Conservation (phyloP, 2,113 vertebrate genomes). For the Hypocryptadius cinnamomeus region DNA sequence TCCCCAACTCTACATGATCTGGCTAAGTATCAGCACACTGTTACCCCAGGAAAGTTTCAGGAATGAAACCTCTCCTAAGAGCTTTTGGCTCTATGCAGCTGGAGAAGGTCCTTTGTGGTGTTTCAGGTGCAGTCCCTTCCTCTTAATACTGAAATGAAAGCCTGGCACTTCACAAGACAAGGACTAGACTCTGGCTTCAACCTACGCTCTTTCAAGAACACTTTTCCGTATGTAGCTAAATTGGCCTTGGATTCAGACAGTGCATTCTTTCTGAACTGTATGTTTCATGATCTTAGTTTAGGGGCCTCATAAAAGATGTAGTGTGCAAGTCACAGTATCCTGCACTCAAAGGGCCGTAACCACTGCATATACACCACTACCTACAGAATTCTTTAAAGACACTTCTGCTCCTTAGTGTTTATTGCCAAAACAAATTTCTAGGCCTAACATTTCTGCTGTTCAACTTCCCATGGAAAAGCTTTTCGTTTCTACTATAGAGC, state of each 20-base stretch:
- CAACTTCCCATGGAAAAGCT: conserved; percentile 39
- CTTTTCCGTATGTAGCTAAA: background rate
- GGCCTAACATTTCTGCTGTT: background rate
- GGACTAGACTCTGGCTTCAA: conserved; percentile 1
- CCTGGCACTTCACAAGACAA: background rate
- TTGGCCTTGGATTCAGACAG: background rate
- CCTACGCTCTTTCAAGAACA: conserved; percentile 17
- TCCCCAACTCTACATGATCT: background rate
- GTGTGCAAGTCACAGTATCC: conserved; percentile 14
- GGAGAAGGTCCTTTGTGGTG: background rate
- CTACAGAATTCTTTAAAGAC: background rate
- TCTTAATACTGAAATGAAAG: background rate
- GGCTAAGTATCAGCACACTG: background rate
- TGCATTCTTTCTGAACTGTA: conserved; percentile 25
- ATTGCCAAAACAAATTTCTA: conserved; percentile 39
- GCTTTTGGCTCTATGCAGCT: background rate
- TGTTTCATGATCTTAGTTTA: conserved; percentile 8
- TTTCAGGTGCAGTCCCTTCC: conserved; percentile 30
- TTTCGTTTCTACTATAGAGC: background rate
- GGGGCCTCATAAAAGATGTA: conserved; percentile 19
- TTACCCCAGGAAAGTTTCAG: background rate
- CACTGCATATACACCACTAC: background rate
- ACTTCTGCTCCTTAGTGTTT: background rate
- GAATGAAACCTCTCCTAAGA: conserved; percentile 22
- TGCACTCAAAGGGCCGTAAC: background rate